Percentiles rank a stretch among this genome's conserved stretches.
Evolutionary conservation across 2,888 invertebrate species (phyloP).

Genomic region (Cheilosia impressa): DNA sequence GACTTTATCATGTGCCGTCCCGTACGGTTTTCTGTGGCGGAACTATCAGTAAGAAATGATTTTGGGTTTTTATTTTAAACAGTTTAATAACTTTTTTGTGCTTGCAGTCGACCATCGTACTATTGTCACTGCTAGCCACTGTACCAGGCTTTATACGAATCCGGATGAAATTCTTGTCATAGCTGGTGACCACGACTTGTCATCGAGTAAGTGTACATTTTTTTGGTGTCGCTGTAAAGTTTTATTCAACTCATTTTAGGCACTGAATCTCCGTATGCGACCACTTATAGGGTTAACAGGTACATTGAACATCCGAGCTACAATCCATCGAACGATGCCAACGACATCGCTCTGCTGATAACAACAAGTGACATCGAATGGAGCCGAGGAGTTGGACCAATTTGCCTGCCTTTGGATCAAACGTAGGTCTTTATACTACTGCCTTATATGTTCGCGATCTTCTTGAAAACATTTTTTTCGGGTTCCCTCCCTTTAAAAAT

Average conservation of each 20-base stretch:
- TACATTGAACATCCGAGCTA: constrained; percentile 80
- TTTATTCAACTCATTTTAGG: constrained; percentile 3
- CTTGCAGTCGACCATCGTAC: constrained; percentile 80
- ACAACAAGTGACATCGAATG: constrained; percentile 83
- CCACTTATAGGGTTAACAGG: constrained; percentile 80
- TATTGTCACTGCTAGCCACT: constrained; percentile 85
- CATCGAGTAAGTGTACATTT: constrained; percentile 79
- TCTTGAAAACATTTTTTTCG: too few relatives aligned
- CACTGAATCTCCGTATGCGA: constrained; percentile 80
- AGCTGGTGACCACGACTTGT: constrained; percentile 85
- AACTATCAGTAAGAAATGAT: constrained; percentile 81
- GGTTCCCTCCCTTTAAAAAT: too few relatives aligned
- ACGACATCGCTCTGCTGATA: constrained; percentile 85
- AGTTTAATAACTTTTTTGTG: not conserved
- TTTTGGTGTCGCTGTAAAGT: not conserved
- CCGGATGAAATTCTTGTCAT: constrained; percentile 81
- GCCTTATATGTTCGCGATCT: too few relatives aligned
- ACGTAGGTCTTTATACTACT: constrained; percentile 72
- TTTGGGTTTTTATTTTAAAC: not conserved
- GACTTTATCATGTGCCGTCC: constrained; percentile 81
- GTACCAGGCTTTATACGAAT: constrained; percentile 78
- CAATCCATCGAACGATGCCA: constrained; percentile 67
- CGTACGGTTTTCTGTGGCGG: constrained; percentile 83
- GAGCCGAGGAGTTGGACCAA: constrained; percentile 85
- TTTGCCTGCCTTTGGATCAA: constrained; percentile 86